Percentiles rank a stretch among this genome's conserved stretches.
Evolutionary conservation across 1,140 invertebrate species (phyloP).

Genomic region (Lithobius niger): DNA sequence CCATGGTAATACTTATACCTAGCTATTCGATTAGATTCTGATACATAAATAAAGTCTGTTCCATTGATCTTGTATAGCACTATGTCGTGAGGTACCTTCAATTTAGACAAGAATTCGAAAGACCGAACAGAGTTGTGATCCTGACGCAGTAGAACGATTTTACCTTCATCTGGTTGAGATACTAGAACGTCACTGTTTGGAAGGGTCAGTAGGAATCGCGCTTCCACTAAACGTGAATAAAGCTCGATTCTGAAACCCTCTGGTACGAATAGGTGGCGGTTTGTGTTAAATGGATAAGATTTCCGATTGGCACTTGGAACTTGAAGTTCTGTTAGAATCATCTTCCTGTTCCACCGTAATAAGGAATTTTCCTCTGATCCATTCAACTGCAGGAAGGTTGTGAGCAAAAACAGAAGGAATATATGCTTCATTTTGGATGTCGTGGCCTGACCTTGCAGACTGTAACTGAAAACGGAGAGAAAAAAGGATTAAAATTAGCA

Average conservation of each 20-base stretch:
- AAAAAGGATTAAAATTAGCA: no score
- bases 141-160: background rate
- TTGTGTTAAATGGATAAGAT: background rate
- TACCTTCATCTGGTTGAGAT: background rate
- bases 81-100: background rate
- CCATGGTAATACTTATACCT: background rate
- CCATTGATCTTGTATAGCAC: background rate
- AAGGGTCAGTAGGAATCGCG: background rate
- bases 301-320: no score
- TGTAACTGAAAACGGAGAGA: no score
- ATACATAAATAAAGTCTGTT: background rate
- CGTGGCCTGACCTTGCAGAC: no score
- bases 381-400: no score
- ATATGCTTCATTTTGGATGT: no score
- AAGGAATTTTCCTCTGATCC: no score
- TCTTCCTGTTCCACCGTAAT: no score
- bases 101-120: background rate
- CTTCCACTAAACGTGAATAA: background rate
- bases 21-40: background rate
- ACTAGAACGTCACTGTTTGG: background rate
- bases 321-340: no score
- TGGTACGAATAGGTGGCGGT: background rate
- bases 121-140: background rate
- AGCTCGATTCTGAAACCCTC: background rate
- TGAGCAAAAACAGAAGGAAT: no score